phyloP scores from a whole-genome alignment of 2,888 invertebrate genomes.

The Rutpela maculata region DNA sequence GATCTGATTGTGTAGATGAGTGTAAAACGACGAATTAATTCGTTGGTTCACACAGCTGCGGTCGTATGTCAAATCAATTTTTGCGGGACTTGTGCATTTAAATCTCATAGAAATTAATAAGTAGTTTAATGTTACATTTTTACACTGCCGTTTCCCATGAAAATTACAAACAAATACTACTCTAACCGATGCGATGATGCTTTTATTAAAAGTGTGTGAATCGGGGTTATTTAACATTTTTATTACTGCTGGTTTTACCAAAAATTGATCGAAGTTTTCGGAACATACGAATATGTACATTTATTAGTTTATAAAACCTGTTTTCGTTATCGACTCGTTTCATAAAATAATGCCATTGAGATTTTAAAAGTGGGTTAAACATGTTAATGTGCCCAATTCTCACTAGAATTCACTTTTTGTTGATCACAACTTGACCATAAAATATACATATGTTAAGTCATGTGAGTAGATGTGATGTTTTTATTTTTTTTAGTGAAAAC shows the following conservation, averaged over 20 bases:
- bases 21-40: too few species aligned
- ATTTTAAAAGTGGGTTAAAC: conserved; percentile 20
- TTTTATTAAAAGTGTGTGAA: background rate
- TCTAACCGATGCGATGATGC: too few species aligned
- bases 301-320: background rate
- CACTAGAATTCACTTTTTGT: background rate
- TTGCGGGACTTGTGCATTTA: too few species aligned
- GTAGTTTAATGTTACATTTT: too few species aligned
- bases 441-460: background rate
- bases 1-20: too few species aligned
- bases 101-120: too few species aligned
- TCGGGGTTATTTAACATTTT: background rate
- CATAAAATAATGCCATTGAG: background rate
- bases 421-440: background rate
- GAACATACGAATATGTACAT: background rate
- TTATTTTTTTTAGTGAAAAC: too few species aligned
- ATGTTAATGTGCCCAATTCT: background rate
- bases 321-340: conserved; percentile 7
- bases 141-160: too few species aligned
- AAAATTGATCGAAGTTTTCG: background rate
- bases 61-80: too few species aligned
- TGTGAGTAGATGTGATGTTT: too few species aligned
- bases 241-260: background rate
- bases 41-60: too few species aligned
- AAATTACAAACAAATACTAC: too few species aligned